Evolutionary conservation across 2,888 invertebrate species (phyloP), one percentile per base, ranked within the genome.

Genomic region (Nemurella pictetii): DNA sequence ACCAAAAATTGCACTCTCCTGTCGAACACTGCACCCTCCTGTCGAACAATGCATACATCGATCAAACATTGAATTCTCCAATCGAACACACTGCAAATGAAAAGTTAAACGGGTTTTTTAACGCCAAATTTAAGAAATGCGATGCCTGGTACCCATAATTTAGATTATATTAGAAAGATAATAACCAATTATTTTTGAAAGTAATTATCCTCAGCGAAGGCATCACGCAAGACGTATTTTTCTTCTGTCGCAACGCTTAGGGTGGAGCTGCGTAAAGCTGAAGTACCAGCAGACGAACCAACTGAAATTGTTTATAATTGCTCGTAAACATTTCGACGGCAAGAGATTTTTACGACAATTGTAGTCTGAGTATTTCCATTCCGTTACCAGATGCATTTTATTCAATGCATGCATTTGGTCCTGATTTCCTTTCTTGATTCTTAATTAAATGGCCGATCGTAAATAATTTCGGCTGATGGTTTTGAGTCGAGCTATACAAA

Each of bases 231-330:
- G 9, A 27, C n/a, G 20, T 78, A n/a, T 78, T 29, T 78, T 30
- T 9, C 28, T 78, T 82, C 29, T 27, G 55, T 72, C 72, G 15
- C 72, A 72, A 30, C 28, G 4, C 15, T 32, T 12, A 28, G 82
- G 82, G 82, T 72, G 81, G 28, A 72, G 55, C 72, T n/a, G 15
- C n/a, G 55, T 20, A 9, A 9, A 32, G 4, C 32, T 32, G 32
- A 3, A 32, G 32, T n/a, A n/a, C 55, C 26, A 26, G 55, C 82
- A 82, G 27, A n/a, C n/a, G n/a, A 27, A 26, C 27, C 55, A 82
- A 55, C 72, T 80, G 80, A 80, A 80, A 80, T 26, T 80, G 35
- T n/a, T 32, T 80, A 35, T 82, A 82, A 82, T 82, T 82, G 82
- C 36, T 29, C 55, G 72, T 82, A 72, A 72, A 82, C 82, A 26